Evolutionary conservation across 2,888 invertebrate genomes (phyloP).

Genomic region (Scaptomyza tumidula): DNA sequence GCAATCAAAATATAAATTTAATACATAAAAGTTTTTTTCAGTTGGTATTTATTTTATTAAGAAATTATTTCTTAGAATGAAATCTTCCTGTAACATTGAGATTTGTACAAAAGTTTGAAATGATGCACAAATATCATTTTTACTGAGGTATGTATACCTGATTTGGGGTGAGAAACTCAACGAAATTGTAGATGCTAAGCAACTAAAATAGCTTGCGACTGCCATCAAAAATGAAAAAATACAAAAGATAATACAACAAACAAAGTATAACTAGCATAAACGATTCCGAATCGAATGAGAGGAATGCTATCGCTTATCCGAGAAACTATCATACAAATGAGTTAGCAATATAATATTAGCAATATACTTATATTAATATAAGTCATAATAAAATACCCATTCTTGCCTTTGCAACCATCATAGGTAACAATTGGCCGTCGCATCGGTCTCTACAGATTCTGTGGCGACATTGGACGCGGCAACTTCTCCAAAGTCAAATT

Average conservation of each 20-base stretch:
- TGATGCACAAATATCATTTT: too few relatives aligned
- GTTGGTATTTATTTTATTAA: too few relatives aligned
- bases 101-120: too few relatives aligned
- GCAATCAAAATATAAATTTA: too few relatives aligned
- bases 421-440: slow-evolving; percentile 89
- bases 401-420: not conserved
- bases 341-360: too few relatives aligned
- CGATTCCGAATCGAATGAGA: slow-evolving; percentile 34
- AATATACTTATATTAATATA: too few relatives aligned
- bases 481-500: slow-evolving; percentile 92
- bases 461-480: slow-evolving; percentile 90
- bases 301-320: slow-evolving; percentile 45
- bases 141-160: slow-evolving; percentile 7
- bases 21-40: too few relatives aligned
- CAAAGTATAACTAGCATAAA: slow-evolving; percentile 29
- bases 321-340: slow-evolving; percentile 57
- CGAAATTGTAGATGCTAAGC: slow-evolving; percentile 19
- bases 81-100: too few relatives aligned
- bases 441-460: slow-evolving; percentile 90
- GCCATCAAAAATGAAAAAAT: slow-evolving; percentile 50
- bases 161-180: slow-evolving; percentile 23
- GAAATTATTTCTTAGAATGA: too few relatives aligned
- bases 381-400: too few relatives aligned
- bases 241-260: slow-evolving; percentile 44
- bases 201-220: slow-evolving; percentile 35